Evolutionary conservation across 2,888 invertebrate species (phyloP).

Genomic region (Galerucella nymphaeae): DNA sequence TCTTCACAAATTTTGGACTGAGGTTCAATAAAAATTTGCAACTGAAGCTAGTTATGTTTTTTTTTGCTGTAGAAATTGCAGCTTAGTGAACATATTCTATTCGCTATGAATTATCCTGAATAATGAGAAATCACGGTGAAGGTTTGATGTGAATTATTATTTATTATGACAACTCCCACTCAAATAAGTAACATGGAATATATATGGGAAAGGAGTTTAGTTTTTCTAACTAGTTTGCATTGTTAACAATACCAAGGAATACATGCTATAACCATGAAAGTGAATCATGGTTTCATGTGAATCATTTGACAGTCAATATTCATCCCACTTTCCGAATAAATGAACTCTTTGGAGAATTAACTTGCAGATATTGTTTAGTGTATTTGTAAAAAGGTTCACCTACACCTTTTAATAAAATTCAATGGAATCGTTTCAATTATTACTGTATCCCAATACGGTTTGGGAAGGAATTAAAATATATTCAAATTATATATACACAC

Average conservation of each 20-base stretch:
- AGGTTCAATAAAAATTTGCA: too few species aligned
- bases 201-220: neutral
- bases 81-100: too few species aligned
- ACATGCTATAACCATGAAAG: neutral
- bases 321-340: conserved; percentile 3
- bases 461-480: neutral
- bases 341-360: neutral
- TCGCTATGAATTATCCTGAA: neutral
- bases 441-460: too few species aligned
- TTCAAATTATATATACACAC: neutral
- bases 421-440: too few species aligned
- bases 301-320: neutral
- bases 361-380: neutral
- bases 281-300: neutral
- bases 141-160: neutral
- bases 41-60: too few species aligned
- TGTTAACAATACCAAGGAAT: neutral
- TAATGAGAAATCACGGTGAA: neutral
- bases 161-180: neutral
- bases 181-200: neutral
- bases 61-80: too few species aligned
- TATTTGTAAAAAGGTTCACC: neutral
- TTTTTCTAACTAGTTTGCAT: neutral
- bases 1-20: too few species aligned
- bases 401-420: neutral